Percentiles rank a stretch among this genome's conserved stretches.
These are phyloP conservation scores for Piezodorus guildinii DNA, from an alignment of 1,140 invertebrate species.

Conservation along the genomic window DNA sequence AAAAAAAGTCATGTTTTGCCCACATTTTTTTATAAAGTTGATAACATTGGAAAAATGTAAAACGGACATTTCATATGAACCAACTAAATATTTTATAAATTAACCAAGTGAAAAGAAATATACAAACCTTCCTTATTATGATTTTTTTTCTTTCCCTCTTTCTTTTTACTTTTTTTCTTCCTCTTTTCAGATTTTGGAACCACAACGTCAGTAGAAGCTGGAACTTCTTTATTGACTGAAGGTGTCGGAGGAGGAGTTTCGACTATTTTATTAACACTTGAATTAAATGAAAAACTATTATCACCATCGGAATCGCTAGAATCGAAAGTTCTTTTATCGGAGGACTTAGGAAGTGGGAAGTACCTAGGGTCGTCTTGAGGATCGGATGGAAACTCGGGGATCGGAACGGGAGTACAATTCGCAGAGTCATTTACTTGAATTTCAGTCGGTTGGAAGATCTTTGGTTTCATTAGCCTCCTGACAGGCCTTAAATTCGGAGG, in stretches of 20 bases:
- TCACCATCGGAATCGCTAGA: slow-evolving; percentile 36
- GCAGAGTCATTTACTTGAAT: too few relatives aligned
- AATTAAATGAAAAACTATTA: slow-evolving; percentile 45
- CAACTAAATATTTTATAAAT: not conserved
- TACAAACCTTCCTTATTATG: slow-evolving; percentile 15
- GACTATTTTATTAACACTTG: slow-evolving; percentile 16
- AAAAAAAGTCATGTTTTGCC: too few relatives aligned
- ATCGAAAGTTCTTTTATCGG: slow-evolving; percentile 51
- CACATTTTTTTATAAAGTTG: too few relatives aligned
- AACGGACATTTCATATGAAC: too few relatives aligned
- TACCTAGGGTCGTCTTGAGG: slow-evolving; percentile 55
- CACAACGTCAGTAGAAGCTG: not conserved
- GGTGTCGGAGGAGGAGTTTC: slow-evolving; percentile 1
- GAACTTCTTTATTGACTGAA: not conserved
- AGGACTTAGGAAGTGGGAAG: slow-evolving; percentile 58
- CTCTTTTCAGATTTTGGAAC: not conserved
- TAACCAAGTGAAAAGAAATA: not conserved
- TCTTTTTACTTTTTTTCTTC: slow-evolving; percentile 15
- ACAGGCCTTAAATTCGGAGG: slow-evolving; percentile 38
- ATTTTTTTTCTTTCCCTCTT: slow-evolving; percentile 17
- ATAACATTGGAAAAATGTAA: too few relatives aligned
- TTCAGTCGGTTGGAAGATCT: slow-evolving; percentile 22
- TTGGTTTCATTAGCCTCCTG: slow-evolving; percentile 14
- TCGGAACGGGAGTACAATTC: not conserved
- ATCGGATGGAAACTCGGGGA: slow-evolving; percentile 27